Evolutionary conservation across 2,113 vertebrate genomes (phyloP).

Genomic region (Rhizomys pruinosus): DNA sequence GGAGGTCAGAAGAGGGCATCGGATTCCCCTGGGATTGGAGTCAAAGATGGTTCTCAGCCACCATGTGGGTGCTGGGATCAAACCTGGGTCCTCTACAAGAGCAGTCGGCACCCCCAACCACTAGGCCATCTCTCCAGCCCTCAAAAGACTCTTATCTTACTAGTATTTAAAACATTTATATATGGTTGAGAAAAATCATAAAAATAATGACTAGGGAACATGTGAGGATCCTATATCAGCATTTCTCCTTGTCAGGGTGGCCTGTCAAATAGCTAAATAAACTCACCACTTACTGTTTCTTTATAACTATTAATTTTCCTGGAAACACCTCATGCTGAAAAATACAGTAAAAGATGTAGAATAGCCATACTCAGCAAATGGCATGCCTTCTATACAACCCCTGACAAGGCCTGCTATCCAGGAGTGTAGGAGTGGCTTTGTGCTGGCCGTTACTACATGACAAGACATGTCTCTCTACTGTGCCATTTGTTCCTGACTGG

Average conservation of each 20-base stretch:
- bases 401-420: background rate
- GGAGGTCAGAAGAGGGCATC: too few relatives aligned
- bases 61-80: too few relatives aligned
- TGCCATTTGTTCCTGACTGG: constrained; percentile 10
- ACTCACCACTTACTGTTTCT: background rate
- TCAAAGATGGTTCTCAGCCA: too few relatives aligned
- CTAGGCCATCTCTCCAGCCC: too few relatives aligned
- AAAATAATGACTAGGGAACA: background rate
- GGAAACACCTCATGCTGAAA: background rate
- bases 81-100: too few relatives aligned
- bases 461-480: background rate
- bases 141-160: background rate
- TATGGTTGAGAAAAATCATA: background rate
- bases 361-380: background rate
- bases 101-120: too few relatives aligned
- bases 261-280: constrained; percentile 24
- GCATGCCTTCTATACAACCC: background rate
- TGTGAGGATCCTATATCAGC: background rate
- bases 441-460: background rate
- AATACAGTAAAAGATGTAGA: background rate
- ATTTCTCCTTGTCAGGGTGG: background rate
- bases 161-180: constrained; percentile 18
- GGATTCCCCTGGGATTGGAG: too few relatives aligned
- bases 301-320: constrained; percentile 43
- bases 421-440: background rate